Conservation (phyloP, 2,797 vertebrate species). For the Coluber constrictor region DNA sequence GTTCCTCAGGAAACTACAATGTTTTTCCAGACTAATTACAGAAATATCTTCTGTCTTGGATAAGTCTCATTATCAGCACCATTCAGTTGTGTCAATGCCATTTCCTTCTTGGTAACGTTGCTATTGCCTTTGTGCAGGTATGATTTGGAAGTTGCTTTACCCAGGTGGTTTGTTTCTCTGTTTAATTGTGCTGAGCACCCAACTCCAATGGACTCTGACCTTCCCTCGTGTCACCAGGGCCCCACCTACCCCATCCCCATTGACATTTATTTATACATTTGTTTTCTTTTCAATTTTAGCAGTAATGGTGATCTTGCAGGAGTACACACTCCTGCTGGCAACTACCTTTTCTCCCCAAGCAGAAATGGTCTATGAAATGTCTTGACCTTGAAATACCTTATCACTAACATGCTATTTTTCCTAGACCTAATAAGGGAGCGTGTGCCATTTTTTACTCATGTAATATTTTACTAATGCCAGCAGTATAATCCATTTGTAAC, state of each 20-base stretch:
- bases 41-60: neutral
- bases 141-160: neutral
- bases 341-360: neutral
- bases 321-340: neutral
- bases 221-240: neutral
- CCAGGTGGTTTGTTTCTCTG: neutral
- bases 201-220: neutral
- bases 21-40: neutral
- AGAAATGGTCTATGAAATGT: neutral
- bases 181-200: neutral
- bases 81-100: neutral
- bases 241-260: neutral
- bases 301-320: neutral
- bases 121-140: neutral
- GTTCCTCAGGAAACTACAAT: neutral
- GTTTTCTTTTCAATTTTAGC: neutral
- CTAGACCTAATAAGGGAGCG: neutral
- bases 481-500: neutral
- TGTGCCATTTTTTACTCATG: neutral
- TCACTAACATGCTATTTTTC: neutral
- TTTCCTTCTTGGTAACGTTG: neutral
- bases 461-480: neutral
- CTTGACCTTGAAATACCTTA: neutral
- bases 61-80: neutral
- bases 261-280: neutral